Evolutionary conservation across 2,888 invertebrate species (phyloP).

Genomic region (Drosophila siamana): DNA sequence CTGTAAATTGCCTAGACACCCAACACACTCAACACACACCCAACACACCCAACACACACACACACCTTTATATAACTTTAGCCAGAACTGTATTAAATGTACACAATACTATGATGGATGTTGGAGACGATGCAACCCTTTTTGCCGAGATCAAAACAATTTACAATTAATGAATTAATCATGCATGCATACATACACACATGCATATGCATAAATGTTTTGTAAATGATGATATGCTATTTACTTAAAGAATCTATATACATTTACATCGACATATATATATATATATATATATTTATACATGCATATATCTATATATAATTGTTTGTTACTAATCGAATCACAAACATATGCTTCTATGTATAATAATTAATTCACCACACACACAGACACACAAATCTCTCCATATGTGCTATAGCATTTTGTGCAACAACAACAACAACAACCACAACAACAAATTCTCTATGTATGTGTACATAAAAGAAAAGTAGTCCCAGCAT

Average conservation of each 20-base stretch:
- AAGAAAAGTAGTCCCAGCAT: conserved; percentile 11
- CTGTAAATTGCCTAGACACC: conserved; percentile 63
- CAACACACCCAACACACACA: conserved; percentile 15
- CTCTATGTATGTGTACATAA: conserved; percentile 52
- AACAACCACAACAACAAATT: conserved; percentile 28
- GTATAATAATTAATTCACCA: conserved; percentile 11
- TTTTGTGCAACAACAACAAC: conserved; percentile 48
- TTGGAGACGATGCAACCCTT: not conserved
- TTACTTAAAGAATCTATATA: conserved; percentile 28
- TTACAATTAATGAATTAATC: conserved; percentile 14
- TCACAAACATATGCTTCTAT: conserved; percentile 18
- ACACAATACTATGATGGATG: conserved; percentile 36
- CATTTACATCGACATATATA: conserved; percentile 37
- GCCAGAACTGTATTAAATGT: conserved; percentile 62
- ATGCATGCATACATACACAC: conserved; percentile 46
- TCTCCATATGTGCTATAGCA: conserved; percentile 77
- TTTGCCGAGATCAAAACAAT: conserved; percentile 16
- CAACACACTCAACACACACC: conserved; percentile 9
- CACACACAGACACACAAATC: conserved; percentile 43
- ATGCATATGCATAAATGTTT: conserved; percentile 53
- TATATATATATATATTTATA: conserved; percentile 39
- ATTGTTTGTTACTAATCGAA: conserved; percentile 23
- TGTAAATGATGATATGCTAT: conserved; percentile 57
- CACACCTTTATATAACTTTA: conserved; percentile 19
- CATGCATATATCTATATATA: conserved; percentile 26